A percentile compares a stretch with the other conserved stretches of the same genome.
Conservation (phyloP, 2,113 vertebrate species). For the Forbesichthys agassizii region DNA sequence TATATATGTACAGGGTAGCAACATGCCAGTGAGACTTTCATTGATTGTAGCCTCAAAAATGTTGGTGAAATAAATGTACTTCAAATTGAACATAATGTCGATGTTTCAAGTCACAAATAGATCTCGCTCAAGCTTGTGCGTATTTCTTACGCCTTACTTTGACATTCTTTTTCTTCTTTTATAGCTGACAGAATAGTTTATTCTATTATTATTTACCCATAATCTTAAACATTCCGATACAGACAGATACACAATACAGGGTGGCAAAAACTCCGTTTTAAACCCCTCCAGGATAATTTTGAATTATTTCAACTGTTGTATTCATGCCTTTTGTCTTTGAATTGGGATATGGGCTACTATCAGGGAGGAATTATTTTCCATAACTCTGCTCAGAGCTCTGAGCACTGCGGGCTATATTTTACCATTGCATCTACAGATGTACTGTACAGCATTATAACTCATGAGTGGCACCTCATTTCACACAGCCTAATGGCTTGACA, state of each 20-base stretch:
- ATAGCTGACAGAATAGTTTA: too few relatives aligned
- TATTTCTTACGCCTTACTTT: background rate
- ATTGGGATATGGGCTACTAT: constrained; percentile 66
- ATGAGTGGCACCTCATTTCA: constrained; percentile 85
- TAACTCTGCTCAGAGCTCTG: constrained; percentile 56
- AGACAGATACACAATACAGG: constrained; percentile 8
- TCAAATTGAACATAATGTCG: constrained; percentile 38
- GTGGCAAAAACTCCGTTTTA: constrained; percentile 21
- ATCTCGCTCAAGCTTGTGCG: constrained; percentile 11
- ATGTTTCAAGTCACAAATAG: constrained; percentile 35
- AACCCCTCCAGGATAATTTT: constrained; percentile 69
- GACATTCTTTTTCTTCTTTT: too few relatives aligned
- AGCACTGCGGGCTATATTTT: constrained; percentile 65
- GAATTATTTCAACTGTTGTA: constrained; percentile 62
- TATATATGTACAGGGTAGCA: constrained; percentile 11
- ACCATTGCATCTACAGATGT: constrained; percentile 69
- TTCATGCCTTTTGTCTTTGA: constrained; percentile 64
- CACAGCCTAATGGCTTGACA: constrained; percentile 84
- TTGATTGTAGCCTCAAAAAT: constrained; percentile 40
- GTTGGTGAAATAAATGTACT: constrained; percentile 30
- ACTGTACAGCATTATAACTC: constrained; percentile 75
- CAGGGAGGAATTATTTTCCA: constrained; percentile 66
- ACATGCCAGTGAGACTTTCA: constrained; percentile 42
- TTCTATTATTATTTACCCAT: background rate
- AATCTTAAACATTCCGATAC: background rate